Conservation (phyloP, 2,113 vertebrate genomes). For the Monarcha castaneiventris region DNA sequence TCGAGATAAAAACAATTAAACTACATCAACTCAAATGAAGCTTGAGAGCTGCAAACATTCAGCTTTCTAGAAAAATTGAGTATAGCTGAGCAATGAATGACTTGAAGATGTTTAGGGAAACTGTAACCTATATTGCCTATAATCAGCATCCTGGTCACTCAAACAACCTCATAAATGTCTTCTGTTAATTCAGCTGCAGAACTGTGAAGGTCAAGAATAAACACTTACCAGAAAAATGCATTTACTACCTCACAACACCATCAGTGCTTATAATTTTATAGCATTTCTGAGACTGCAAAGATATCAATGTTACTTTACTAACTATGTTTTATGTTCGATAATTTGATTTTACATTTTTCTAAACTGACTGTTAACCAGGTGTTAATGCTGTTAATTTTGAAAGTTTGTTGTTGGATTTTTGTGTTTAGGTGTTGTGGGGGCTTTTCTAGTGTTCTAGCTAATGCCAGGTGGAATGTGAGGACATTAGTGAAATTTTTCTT, state of each 20-base stretch:
- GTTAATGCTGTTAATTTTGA: neutral
- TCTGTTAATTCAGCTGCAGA: neutral
- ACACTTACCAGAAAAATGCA: neutral
- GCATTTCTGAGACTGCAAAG: neutral
- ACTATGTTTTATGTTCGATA: neutral
- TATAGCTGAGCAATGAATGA: neutral
- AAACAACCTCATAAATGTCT: neutral
- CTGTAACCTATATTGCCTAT: neutral
- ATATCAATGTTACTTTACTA: neutral
- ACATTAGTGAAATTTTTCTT: neutral
- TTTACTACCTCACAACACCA: neutral
- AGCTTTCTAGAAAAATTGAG: neutral
- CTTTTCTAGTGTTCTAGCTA: neutral
- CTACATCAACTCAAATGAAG: neutral
- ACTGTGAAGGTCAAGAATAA: neutral
- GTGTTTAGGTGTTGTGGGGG: rapidly evolving
- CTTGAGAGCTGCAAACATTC: neutral
- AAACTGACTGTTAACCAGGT: neutral
- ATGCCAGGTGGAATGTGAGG: neutral
- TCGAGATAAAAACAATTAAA: neutral
- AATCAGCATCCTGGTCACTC: neutral
- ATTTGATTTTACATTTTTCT: neutral
- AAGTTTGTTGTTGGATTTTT: neutral
- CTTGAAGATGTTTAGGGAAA: neutral
- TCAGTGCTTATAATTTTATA: neutral